These are phyloP conservation scores for Pyrocoelia pectoralis DNA, from an alignment of 2,888 invertebrate species.

Conservation along the genomic window DNA sequence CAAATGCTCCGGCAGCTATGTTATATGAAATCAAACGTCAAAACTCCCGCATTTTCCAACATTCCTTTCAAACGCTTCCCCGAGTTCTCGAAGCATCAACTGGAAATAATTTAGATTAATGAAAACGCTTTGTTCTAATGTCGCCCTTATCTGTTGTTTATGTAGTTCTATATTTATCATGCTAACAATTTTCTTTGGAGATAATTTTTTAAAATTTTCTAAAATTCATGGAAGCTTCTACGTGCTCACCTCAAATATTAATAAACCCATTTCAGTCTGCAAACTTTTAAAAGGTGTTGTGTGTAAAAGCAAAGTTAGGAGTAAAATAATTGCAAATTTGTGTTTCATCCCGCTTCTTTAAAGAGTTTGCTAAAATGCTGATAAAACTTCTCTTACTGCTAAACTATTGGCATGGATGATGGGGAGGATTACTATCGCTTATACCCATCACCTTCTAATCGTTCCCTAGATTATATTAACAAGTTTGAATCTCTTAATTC, in stretches of 20 bases:
- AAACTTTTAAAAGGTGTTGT: constrained; percentile 31
- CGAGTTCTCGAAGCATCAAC: constrained; percentile 43
- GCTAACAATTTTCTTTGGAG: constrained; percentile 13
- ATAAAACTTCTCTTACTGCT: constrained; percentile 11
- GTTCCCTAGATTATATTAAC: too few relatives aligned
- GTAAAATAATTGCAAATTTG: constrained; percentile 24
- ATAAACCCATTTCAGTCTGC: constrained; percentile 23
- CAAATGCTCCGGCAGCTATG: constrained; percentile 14
- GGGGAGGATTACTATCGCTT: neutral
- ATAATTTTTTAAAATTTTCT: neutral
- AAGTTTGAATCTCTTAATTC: too few relatives aligned
- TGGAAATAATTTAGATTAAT: constrained; percentile 49
- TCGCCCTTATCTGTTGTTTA: constrained; percentile 46
- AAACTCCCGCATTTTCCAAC: constrained; percentile 23
- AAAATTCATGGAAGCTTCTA: constrained; percentile 1
- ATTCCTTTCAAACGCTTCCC: constrained; percentile 29
- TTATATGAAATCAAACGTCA: constrained; percentile 30
- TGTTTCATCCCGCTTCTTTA: constrained; percentile 15
- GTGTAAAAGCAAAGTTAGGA: constrained; percentile 31
- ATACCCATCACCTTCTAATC: too few relatives aligned
- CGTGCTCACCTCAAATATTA: constrained; percentile 21
- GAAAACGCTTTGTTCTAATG: constrained; percentile 45
- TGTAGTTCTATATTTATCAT: constrained; percentile 36
- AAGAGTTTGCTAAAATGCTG: constrained; percentile 11
- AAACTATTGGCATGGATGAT: constrained; percentile 10